Percentiles rank a stretch among this genome's conserved stretches.
phyloP scores from a whole-genome alignment of 2,888 invertebrate species.

The Osmoderma eremita region DNA sequence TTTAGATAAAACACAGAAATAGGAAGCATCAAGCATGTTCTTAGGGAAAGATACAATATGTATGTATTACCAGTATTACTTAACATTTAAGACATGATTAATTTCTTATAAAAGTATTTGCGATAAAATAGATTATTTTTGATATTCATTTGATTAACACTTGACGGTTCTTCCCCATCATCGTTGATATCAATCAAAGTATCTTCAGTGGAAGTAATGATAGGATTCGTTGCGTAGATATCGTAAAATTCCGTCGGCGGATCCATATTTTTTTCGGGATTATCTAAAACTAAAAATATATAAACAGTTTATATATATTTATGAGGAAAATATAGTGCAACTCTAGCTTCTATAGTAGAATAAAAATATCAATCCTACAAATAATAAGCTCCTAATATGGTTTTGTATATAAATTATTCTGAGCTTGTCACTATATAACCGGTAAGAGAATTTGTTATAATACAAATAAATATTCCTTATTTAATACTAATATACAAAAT shows the following conservation, averaged over 20 bases:
- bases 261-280: neutral
- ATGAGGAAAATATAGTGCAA: too few species aligned
- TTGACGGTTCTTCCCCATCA: neutral
- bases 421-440: too few species aligned
- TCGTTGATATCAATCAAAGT: conserved; percentile 4
- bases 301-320: too few species aligned
- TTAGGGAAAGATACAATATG: conserved; percentile 10
- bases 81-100: conserved; percentile 16
- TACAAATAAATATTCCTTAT: too few species aligned
- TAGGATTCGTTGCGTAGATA: conserved; percentile 2
- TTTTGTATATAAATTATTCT: too few species aligned
- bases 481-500: too few species aligned
- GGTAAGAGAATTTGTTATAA: too few species aligned
- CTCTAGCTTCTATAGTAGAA: too few species aligned
- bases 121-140: conserved; percentile 24
- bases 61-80: too few species aligned
- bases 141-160: neutral
- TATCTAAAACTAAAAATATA: conserved; percentile 2
- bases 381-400: too few species aligned
- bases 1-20: neutral
- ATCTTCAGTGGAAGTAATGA: conserved; percentile 18
- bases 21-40: conserved; percentile 23
- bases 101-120: conserved; percentile 25
- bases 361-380: too few species aligned
- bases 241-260: conserved; percentile 8